Evolutionary conservation across 92 coral and sea anemone species (phyloP), one percentile per base, ranked within the genome.

Genomic region (Umimayanthus chanpuru): DNA sequence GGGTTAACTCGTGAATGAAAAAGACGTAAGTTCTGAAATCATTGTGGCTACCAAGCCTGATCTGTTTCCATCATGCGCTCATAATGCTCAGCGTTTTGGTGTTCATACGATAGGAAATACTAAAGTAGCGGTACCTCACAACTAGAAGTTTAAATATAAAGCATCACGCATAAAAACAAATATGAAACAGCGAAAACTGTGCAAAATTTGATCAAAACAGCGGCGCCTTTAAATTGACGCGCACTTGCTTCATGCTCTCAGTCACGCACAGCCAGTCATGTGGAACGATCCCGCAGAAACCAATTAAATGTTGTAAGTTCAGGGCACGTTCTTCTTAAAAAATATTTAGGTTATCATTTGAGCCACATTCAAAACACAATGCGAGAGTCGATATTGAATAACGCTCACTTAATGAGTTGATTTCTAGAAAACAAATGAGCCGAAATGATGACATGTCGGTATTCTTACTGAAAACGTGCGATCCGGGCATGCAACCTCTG

Each of bases 1-100:
- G 73, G 73, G 73, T 67, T 67, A 67, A 67, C 73, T 67, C 73
- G 73, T 67, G 73, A 67, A 67, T 67, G 73, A 67, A 67, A 67
- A 67, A n/a, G 28, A 21, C 28, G 0, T 20, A 20, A 21, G 73
- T 21, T 4, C 28, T 67, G 28, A 67, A 67, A 67, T 10, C 10
- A 11, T 67, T 6, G 8, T n/a, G n/a, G 15, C 30, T 21, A 21
- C 30, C 73, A 21, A 20, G 20, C 72, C 29, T 18, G 72, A 66
- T 9, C 29, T 18, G 72, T 66, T 66, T 66, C 29, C 72, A 66
- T 66, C 73, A 67, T 67, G 73, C 73, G 73, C 73, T 67, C 73
- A 67, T 21, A 67, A 67, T 67, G 73, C 73, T 67, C 3, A 0
- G 73, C 25, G 73, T 67, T 67, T 67, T 67, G 73, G 73, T 0